These are phyloP conservation scores for Synaphobranchus kaupii DNA, from an alignment of 2,797 vertebrate genomes.

Conservation along the genomic window DNA sequence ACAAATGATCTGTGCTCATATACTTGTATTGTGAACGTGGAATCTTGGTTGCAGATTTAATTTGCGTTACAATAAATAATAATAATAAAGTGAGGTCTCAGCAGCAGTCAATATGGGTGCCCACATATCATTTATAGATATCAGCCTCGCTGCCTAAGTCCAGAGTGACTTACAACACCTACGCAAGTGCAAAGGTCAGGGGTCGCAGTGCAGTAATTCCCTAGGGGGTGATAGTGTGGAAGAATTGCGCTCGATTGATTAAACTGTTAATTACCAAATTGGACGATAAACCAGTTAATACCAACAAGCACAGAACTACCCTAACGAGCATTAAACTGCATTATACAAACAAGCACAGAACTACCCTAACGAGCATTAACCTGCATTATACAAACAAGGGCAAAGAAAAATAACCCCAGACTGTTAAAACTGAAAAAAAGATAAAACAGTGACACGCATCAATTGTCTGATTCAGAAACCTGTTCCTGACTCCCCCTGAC, in stretches of 20 bases:
- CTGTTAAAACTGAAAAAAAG: not conserved
- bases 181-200: not conserved
- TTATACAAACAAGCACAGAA: not conserved
- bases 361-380: not conserved
- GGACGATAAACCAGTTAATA: too few species aligned
- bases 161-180: not conserved
- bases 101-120: not conserved
- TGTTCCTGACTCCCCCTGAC: not conserved
- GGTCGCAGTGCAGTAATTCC: not conserved
- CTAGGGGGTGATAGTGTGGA: not conserved
- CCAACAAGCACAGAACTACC: not conserved
- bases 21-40: not conserved
- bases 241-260: too few species aligned
- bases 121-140: not conserved
- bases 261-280: too few species aligned
- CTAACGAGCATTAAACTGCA: not conserved
- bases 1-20: not conserved
- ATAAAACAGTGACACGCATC: not conserved
- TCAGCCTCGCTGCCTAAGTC: not conserved
- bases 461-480: not conserved
- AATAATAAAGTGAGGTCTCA: not conserved
- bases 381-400: not conserved
- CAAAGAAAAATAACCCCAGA: not conserved
- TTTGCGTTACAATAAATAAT: not conserved
- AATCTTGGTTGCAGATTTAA: not conserved